Conservation (phyloP, 2,888 invertebrate species). For the Cephonodes hylas region DNA sequence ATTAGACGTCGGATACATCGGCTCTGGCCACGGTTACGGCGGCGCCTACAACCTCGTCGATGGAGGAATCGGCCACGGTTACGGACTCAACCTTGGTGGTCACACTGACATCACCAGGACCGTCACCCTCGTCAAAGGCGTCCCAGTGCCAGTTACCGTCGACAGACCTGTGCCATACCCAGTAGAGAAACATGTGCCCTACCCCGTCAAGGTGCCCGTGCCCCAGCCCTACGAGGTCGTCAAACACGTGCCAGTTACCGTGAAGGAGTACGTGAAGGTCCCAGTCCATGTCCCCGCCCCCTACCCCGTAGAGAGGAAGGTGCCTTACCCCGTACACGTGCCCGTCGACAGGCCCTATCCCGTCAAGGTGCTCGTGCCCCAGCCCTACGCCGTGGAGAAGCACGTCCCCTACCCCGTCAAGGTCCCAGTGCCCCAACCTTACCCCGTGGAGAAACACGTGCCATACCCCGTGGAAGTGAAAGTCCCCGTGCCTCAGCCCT, state of each 20-base stretch:
- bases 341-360: constrained; percentile 89
- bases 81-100: constrained; percentile 60
- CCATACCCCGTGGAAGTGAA: constrained; percentile 87
- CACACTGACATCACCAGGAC: constrained; percentile 82
- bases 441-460: constrained; percentile 88
- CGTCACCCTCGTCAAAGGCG: constrained; percentile 84
- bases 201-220: constrained; percentile 85
- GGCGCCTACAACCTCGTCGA: constrained; percentile 75
- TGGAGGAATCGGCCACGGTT: constrained; percentile 40
- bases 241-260: constrained; percentile 85
- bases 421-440: constrained; percentile 87
- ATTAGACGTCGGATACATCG: constrained; percentile 87
- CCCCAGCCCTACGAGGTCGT: constrained; percentile 87
- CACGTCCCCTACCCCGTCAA: constrained; percentile 88
- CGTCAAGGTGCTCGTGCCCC: constrained; percentile 89
- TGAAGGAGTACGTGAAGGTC: constrained; percentile 89
- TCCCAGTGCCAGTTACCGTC: constrained; percentile 84
- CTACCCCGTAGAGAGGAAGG: constrained; percentile 89
- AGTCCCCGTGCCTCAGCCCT: constrained; percentile 88
- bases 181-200: constrained; percentile 84
- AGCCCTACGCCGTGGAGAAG: constrained; percentile 90
- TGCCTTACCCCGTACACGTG: constrained; percentile 85
- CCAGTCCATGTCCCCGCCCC: constrained; percentile 88
- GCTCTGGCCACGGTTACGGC: constrained; percentile 80
- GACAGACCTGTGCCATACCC: constrained; percentile 83